Evolutionary conservation across 2,888 invertebrate genomes (phyloP), one percentile per base, ranked within the genome.

Genomic region (Yponomeuta plumbellus): DNA sequence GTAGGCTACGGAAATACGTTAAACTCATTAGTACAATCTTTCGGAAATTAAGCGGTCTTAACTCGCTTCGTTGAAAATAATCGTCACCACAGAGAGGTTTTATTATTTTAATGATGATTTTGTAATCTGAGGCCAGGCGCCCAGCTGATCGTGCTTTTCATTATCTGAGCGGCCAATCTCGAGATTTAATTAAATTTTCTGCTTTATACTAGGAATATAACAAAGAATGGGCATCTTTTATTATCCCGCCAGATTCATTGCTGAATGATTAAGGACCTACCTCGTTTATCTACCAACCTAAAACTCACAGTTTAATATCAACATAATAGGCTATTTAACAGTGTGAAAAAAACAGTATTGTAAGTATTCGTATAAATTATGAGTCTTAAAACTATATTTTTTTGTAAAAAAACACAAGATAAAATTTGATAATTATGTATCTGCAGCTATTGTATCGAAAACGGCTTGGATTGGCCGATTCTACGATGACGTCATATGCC

Each of bases 131-230:
- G 39, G 11, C 34, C 62, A 70, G 69, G 72, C 71, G 71, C 67
- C 74, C 73, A 74, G 72, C 71, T 71, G 75, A 77, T 75, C 77
- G 75, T 73, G 69, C 70, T 70, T 73, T 73, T 22, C 76, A 79
- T 80, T 76, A 77, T 76, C 75, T 76, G 74, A 81, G 81, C 79
- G 78, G 77, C 76, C 80, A 80, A 81, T 84, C 78, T 73, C 69
- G 76, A 79, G 74, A 75, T 83, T 82, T 84, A 83, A 85, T 85
- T 81, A 82, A 84, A 81, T 80, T 80, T 75, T 77, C 77, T 75
- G 72, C 75, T 75, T 78, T 75, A 75, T 71, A 70, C 74, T 74
- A 72, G 74, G 72, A 74, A 69, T 74, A 77, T 78, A 75, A 68
- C 73, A 78, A 79, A 70, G 81, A 80, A 76, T 72, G 70, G 71